phyloP scores from a whole-genome alignment of 2,888 invertebrate genomes.

The Nowickia ferox region DNA sequence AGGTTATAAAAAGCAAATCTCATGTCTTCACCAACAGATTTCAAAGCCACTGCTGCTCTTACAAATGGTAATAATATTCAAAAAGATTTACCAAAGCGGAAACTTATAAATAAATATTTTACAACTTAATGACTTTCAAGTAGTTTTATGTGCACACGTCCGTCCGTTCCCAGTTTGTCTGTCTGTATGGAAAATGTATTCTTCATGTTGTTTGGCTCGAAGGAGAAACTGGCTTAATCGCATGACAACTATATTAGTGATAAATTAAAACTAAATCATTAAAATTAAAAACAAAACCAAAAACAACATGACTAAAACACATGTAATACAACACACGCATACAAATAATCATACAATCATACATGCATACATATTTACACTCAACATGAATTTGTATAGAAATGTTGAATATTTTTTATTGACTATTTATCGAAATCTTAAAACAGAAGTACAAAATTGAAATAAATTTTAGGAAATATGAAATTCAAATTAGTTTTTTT shows the following conservation, averaged over 20 bases:
- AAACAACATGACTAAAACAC: not conserved
- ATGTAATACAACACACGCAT: slow-evolving; percentile 9
- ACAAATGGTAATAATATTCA: not conserved
- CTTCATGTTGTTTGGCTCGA: not conserved
- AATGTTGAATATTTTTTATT: slow-evolving; percentile 55
- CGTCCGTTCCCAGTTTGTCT: slow-evolving; percentile 24
- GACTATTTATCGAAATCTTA: slow-evolving; percentile 49
- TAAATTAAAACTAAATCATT: slow-evolving; percentile 61
- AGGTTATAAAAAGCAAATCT: slow-evolving; percentile 8
- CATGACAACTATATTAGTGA: slow-evolving; percentile 64
- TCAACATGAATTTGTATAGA: slow-evolving; percentile 25
- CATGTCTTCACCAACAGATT: slow-evolving; percentile 10
- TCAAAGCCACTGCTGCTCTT: not conserved
- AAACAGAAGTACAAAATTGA: slow-evolving; percentile 50
- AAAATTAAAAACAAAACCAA: slow-evolving; percentile 24
- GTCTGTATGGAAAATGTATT: not conserved
- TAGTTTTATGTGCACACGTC: not conserved
- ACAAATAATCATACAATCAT: not conserved
- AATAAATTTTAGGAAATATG: slow-evolving; percentile 54
- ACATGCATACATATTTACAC: not conserved
- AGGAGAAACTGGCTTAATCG: slow-evolving; percentile 41
- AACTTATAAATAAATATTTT: slow-evolving; percentile 63
- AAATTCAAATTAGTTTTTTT: slow-evolving; percentile 63
- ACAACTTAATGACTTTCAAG: slow-evolving; percentile 27
- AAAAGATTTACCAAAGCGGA: slow-evolving; percentile 49